A percentile compares a stretch with the other conserved stretches of the same genome.
Conservation (phyloP, 2,888 invertebrate species). For the Magallana nippona region DNA sequence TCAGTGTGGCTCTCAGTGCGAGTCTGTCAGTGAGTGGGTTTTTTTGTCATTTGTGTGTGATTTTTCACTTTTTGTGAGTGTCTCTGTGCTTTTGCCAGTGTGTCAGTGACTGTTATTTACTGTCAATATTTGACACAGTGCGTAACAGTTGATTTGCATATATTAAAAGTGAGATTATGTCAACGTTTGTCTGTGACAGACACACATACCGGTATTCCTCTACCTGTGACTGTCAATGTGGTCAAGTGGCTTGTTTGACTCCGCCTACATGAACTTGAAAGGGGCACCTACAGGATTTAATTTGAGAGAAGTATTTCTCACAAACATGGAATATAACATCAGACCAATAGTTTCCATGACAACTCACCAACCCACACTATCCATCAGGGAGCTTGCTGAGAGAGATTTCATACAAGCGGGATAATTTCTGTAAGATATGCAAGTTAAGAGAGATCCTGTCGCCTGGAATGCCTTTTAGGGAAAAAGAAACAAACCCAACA, state of each 20-base stretch:
- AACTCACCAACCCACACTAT: slow-evolving; percentile 21
- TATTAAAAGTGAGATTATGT: no score
- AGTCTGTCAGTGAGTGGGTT: no score
- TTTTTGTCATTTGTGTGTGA: no score
- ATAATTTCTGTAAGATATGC: slow-evolving; percentile 1
- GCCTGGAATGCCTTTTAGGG: background rate
- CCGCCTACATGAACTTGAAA: background rate
- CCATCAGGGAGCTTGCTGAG: slow-evolving; percentile 15
- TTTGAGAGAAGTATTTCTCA: slow-evolving; percentile 16
- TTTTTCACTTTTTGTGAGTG: no score
- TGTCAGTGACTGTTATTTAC: no score
- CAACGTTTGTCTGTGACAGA: background rate
- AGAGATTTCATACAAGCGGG: slow-evolving; percentile 25
- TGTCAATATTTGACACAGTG: no score
- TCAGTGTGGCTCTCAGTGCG: no score
- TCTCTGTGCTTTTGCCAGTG: no score
- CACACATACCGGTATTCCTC: background rate
- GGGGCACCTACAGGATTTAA: background rate
- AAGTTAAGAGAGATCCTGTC: slow-evolving; percentile 5
- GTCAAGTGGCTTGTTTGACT: background rate
- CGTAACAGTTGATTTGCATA: no score
- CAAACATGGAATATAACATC: slow-evolving; percentile 18
- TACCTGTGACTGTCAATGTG: background rate
- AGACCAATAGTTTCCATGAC: slow-evolving; percentile 29
- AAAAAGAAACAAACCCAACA: slow-evolving; percentile 12